Conservation (phyloP, 2,888 invertebrate species). For the Melolontha melolontha region DNA sequence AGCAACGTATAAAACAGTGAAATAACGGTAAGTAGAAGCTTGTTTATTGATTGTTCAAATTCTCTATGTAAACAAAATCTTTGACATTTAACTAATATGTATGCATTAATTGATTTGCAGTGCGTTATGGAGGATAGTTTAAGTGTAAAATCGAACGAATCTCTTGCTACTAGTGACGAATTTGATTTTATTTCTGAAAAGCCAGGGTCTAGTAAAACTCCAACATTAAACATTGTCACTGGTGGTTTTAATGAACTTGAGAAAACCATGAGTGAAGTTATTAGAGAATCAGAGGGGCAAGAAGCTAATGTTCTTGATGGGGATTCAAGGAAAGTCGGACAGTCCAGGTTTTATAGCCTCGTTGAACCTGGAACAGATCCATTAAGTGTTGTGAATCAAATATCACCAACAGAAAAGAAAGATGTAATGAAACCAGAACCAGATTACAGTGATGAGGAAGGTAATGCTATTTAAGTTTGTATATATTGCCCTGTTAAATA, state of each 20-base stretch:
- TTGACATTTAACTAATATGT: not conserved
- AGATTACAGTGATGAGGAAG: constrained; percentile 79
- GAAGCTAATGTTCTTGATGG: constrained; percentile 56
- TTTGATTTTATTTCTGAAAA: constrained; percentile 76
- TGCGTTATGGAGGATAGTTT: constrained; percentile 66
- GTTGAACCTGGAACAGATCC: constrained; percentile 59
- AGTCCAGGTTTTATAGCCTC: constrained; percentile 68
- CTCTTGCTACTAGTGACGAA: constrained; percentile 77
- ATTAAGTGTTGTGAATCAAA: constrained; percentile 49
- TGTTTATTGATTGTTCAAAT: not conserved
- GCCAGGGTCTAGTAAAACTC: constrained; percentile 65
- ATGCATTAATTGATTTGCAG: constrained; percentile 16
- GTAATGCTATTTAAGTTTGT: constrained; percentile 26
- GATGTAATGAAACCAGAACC: constrained; percentile 86
- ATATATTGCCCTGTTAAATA: not conserved
- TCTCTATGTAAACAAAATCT: not conserved
- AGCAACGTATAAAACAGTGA: constrained; percentile 16
- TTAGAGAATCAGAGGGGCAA: constrained; percentile 58
- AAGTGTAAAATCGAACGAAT: constrained; percentile 78
- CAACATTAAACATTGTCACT: constrained; percentile 72
- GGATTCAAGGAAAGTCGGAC: constrained; percentile 66
- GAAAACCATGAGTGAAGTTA: constrained; percentile 72
- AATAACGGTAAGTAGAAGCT: constrained; percentile 9
- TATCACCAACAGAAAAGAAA: constrained; percentile 74
- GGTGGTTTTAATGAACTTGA: constrained; percentile 75